Evolutionary conservation across 2,797 vertebrate genomes (phyloP), one percentile per base, ranked within the genome.

Genomic region (Heliangelus exortis): DNA sequence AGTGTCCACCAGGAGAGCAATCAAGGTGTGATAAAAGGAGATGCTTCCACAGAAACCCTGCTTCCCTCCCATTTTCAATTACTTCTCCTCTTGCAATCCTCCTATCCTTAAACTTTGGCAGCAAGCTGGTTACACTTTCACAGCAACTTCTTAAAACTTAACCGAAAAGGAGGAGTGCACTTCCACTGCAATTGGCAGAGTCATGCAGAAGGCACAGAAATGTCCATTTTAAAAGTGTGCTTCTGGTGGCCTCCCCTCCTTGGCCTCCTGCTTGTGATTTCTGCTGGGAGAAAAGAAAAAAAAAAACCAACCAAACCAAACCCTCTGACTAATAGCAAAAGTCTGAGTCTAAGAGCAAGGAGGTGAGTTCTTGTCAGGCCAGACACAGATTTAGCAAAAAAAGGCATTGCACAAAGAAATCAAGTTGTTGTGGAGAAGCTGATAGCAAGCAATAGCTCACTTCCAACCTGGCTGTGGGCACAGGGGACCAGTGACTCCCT

Each of bases 11-110:
- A 51, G 65, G 53, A 82, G 50, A 87, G 72, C 47, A 80, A 72
- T 57, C 59, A 53, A 84, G 29, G 43, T 36, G 23, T 67, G 88
- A 92, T 62, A 81, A 72, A 90, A 84, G 58, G 53, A 79, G 94
- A 63, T 25, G 65, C 50, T 87, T 39, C 29, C 4, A 43, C 16
- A 81, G 77, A 90, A 92, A 26, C 10, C 12, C 29, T 21, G 22
- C 79, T 76, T 68, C 73, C 3, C 2, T 53, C 82, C 75, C 18
- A 23, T 73, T 92, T 83, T 78, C 58, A 68, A 21, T 74, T 65
- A 48, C 25, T 87, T 75, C 55, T 86, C 48, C 20, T 85, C 66
- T 74, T 51, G 25, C 51, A 33, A 47, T 25, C 47, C 51, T 43
- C 51, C 29, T 25, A 59, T 59, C 47, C 62, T 87, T 33, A 74